A percentile compares a stretch with the other conserved stretches of the same genome.
Evolutionary conservation across 2,113 vertebrate species (phyloP).

Genomic region (Excalfactoria chinensis): DNA sequence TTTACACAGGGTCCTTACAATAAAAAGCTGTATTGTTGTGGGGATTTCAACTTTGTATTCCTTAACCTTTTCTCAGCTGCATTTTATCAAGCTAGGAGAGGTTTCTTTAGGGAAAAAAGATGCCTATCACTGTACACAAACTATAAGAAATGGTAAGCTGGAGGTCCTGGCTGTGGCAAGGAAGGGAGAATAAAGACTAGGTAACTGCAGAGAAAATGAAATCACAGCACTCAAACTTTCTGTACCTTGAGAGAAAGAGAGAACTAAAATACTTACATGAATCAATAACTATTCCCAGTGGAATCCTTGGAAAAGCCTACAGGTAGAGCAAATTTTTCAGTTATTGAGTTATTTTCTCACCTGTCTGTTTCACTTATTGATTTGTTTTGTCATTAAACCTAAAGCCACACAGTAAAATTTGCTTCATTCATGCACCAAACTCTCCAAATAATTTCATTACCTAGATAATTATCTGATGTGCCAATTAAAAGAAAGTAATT

Average conservation of each 20-base stretch:
- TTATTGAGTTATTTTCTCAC: slow-evolving; percentile 78
- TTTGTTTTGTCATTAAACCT: slow-evolving; percentile 75
- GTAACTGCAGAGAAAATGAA: slow-evolving; percentile 68
- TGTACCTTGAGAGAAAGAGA: slow-evolving; percentile 26
- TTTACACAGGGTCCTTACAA: not conserved
- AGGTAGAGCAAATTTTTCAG: slow-evolving; percentile 61
- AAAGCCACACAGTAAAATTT: slow-evolving; percentile 58
- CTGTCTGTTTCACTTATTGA: slow-evolving; percentile 78
- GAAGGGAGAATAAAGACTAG: not conserved
- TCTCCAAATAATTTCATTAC: slow-evolving; percentile 67
- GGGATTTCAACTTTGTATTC: slow-evolving; percentile 4
- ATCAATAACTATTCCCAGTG: slow-evolving; percentile 74
- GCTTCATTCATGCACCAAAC: slow-evolving; percentile 34
- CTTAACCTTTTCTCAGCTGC: slow-evolving; percentile 16
- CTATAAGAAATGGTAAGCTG: not conserved
- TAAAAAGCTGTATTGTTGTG: not conserved
- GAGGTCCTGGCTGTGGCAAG: not conserved
- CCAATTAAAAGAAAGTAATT: slow-evolving; percentile 76
- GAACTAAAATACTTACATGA: slow-evolving; percentile 66
- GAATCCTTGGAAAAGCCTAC: slow-evolving; percentile 69
- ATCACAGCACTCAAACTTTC: slow-evolving; percentile 64
- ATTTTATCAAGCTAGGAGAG: slow-evolving; percentile 1
- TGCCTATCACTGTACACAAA: slow-evolving; percentile 7
- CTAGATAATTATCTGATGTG: slow-evolving; percentile 72
- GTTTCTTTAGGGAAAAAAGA: not conserved